Conservation (phyloP, 2,888 invertebrate species). For the Athalia cordata region DNA sequence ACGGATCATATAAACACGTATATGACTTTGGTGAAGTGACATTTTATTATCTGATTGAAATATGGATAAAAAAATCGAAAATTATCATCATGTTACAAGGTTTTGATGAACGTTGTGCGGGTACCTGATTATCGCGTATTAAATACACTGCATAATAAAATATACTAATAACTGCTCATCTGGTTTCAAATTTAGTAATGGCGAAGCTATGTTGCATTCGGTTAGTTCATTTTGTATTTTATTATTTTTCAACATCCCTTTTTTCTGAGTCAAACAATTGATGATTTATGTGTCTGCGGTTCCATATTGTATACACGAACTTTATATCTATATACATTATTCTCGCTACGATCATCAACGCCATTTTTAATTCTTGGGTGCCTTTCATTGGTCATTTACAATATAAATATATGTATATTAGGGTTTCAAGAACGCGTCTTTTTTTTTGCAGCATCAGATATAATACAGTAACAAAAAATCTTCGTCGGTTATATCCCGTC, state of each 20-base stretch:
- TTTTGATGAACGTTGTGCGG: too few relatives aligned
- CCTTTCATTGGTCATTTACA: slow-evolving; percentile 2
- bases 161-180: too few relatives aligned
- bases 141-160: too few relatives aligned
- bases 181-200: neutral
- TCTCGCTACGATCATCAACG: neutral
- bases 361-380: slow-evolving; percentile 20
- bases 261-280: slow-evolving; percentile 28
- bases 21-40: too few relatives aligned
- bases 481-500: neutral
- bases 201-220: slow-evolving; percentile 10
- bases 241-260: slow-evolving; percentile 1
- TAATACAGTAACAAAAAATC: neutral
- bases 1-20: too few relatives aligned
- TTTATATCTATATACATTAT: slow-evolving; percentile 3
- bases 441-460: neutral
- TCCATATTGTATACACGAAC: neutral
- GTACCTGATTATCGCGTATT: neutral
- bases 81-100: too few relatives aligned
- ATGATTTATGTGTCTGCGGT: slow-evolving; percentile 43
- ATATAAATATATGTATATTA: neutral
- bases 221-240: neutral
- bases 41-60: too few relatives aligned
- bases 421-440: slow-evolving; percentile 6
- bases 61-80: too few relatives aligned